Base-by-base conservation (phyloP, 2,797 vertebrate species). In the Smutsia temminckii region DNA sequence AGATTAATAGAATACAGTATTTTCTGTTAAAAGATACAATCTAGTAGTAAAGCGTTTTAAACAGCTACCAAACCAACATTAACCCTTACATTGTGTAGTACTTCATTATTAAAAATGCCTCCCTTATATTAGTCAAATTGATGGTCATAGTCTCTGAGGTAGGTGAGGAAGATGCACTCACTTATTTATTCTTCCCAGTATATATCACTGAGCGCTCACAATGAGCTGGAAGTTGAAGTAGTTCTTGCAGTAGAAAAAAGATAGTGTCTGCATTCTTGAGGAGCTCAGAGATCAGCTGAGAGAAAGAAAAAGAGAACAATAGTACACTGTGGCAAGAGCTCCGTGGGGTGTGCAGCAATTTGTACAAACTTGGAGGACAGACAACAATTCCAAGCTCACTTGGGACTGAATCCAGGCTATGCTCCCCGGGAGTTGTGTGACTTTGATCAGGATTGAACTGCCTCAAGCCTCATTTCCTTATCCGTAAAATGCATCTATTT, bases 21-120 rank as follows among this genome's bases (percentile, higher is more conserved):
- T 85, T 96, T 81, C 49, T 64, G 93, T 85, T 16, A 78, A 84
- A 93, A 69, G 4, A 78, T 57, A 74, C 2, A 94, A 21, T 49
- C 42, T 81, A 72, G 14, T 80, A 81, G 81, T 69, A 51, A 91
- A 72, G 6, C 42, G 11, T 46, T 46, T 40, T 34, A 93, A 83
- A 87, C 1, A 92, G 3, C 71, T 51, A 68, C 4, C 16, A 8
- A 21, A 27, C 51, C 46, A 71, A 8, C 32, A 77, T 91, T 2
- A 75, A 64, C 23, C 59, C 80, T 93, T 86, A 61, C 23, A 51
- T 57, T 64, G 20, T 53, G 1, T 72, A 21, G 23, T 79, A 79
- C 59, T 75, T 69, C 27, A 61, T n/a, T 57, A 57, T 89, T 79
- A 49, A 32, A 80, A 94, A 68, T 42, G 8, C 21, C 64, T 69